These are phyloP conservation scores for Lepidocyrtoides sp. DNA, from an alignment of 2,888 invertebrate species.

Conservation along the genomic window DNA sequence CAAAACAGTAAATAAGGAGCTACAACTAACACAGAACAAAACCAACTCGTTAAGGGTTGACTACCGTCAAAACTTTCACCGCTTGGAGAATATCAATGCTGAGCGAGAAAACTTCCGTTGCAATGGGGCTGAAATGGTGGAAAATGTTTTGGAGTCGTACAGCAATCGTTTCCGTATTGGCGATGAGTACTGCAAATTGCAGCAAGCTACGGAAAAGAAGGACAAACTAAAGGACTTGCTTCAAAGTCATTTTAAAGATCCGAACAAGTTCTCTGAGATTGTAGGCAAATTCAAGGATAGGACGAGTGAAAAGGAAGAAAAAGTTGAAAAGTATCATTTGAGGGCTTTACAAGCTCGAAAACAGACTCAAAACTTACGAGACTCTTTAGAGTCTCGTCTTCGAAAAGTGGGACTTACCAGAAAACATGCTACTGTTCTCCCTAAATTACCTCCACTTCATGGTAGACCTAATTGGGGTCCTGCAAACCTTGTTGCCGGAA, in stretches of 20 bases:
- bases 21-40: slow-evolving; percentile 58
- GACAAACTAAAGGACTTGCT: slow-evolving; percentile 41
- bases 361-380: slow-evolving; percentile 77
- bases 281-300: slow-evolving; percentile 68
- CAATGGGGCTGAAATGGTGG: slow-evolving; percentile 70
- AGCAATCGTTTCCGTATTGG: slow-evolving; percentile 71
- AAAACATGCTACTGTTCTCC: slow-evolving; percentile 73
- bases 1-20: slow-evolving; percentile 76
- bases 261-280: slow-evolving; percentile 37
- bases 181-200: slow-evolving; percentile 49
- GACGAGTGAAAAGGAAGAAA: slow-evolving; percentile 60
- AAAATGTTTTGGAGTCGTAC: slow-evolving; percentile 68
- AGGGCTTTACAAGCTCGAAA: slow-evolving; percentile 69
- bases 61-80: slow-evolving; percentile 64
- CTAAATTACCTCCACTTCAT: background rate
- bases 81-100: slow-evolving; percentile 64
- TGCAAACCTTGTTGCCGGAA: slow-evolving; percentile 75
- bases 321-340: slow-evolving; percentile 67
- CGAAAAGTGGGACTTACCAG: slow-evolving; percentile 66
- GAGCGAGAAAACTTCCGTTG: slow-evolving; percentile 72
- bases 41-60: slow-evolving; percentile 69
- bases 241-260: slow-evolving; percentile 49
- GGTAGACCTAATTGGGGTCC: slow-evolving; percentile 79
- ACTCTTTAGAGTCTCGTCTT: slow-evolving; percentile 77
- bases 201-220: slow-evolving; percentile 60